These are phyloP conservation scores for Eutolmus rufibarbis DNA, from an alignment of 2,888 invertebrate species.

Conservation along the genomic window DNA sequence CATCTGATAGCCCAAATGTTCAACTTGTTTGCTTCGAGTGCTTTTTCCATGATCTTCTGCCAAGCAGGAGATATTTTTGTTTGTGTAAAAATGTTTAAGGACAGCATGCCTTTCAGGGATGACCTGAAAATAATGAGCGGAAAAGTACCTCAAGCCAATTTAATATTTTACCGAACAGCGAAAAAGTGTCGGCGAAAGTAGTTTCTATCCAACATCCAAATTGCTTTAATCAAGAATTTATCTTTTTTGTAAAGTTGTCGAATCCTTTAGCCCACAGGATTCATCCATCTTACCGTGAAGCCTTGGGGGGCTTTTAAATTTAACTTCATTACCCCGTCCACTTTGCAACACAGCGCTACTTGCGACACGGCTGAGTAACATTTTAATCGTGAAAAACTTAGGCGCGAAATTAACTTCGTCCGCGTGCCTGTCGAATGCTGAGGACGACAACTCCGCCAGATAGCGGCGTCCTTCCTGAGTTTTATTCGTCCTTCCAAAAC, in stretches of 20 bases:
- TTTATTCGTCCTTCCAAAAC: background rate
- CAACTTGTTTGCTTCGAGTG: background rate
- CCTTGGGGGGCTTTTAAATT: background rate
- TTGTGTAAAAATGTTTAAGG: background rate
- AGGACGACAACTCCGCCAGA: background rate
- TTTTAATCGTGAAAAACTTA: background rate
- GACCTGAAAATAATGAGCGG: background rate
- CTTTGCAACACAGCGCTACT: background rate
- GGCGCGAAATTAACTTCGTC: background rate
- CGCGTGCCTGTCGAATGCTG: background rate
- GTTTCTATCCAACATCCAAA: background rate
- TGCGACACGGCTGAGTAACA: background rate
- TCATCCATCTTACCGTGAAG: background rate
- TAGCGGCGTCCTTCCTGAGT: background rate
- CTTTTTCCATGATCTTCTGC: background rate
- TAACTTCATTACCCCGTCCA: background rate
- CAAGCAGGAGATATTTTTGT: background rate
- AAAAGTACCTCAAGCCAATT: background rate
- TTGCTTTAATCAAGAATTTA: background rate
- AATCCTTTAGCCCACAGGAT: background rate
- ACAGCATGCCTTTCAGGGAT: background rate
- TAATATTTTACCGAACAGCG: background rate
- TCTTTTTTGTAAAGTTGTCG: background rate
- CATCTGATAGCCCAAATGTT: background rate
- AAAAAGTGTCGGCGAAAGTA: background rate